Base-by-base conservation (phyloP, 2,113 vertebrate genomes). In the Prunella fulvescens region DNA sequence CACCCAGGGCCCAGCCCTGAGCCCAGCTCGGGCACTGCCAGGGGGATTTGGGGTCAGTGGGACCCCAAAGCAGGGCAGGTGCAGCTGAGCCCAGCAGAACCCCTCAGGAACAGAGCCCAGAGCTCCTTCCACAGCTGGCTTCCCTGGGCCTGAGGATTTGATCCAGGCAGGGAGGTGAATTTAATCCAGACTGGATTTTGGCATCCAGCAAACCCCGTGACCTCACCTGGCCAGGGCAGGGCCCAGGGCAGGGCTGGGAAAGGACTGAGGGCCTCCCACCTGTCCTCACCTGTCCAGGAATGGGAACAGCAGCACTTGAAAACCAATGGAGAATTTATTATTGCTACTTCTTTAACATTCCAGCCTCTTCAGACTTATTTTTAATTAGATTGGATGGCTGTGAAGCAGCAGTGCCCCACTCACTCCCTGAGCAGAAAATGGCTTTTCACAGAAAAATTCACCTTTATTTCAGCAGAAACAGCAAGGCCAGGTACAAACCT, bases 91-190 rank as follows among this genome's bases (percentile, higher is more conserved):
- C 37, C 83, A 42, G 44, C 14, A 2, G 39, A 39, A 37, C 17
- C 57, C 66, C 51, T 17, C 35, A 18, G 83, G 35, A 25, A 6
- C 4, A 2, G 51, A 48, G 11, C 31, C 42, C 2, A 0, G 17
- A 44, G 72, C 37, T 60, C 45, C 83, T 26, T 39, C 31, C 56
- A 47, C 28, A 0, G 6, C 19, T 7, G 0, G 16, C 71, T 24
- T 4, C 66, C 12, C 28, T 7, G 33, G 35, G 19, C 45, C 0
- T 2, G 37, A 2, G 19, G 10, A 0, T 22, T 44, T 7, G 5
- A 44, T 42, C 25, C 3, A 0, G 69, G 50, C 69, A 31, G 14
- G n/a, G 39, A 71, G 14, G 9, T 1, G 19, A 26, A 2, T 67
- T 53, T 9, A 48, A 60, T 28, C 73, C 53, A 5, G 53, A 9